Evolutionary conservation across 2,797 vertebrate genomes (phyloP), one percentile per base, ranked within the genome.

Genomic region (Epinephelus awoara): DNA sequence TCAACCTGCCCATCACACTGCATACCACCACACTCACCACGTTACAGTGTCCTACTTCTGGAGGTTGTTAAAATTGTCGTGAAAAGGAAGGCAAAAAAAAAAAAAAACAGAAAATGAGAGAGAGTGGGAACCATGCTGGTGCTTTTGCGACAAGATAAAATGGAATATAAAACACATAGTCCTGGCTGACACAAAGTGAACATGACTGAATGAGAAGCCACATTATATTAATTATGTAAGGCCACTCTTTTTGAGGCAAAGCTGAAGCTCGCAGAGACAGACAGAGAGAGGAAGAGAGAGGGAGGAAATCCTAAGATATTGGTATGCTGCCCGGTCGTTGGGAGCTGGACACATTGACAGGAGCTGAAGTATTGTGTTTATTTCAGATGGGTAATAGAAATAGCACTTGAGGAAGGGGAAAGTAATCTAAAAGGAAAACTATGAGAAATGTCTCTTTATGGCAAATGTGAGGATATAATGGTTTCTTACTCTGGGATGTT

Each of bases 161-260:
- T 91, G 82, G 93, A 95, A 94, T 95, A 92, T 92, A 92, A 94
- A 92, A 89, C 87, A 86, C 82, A 89, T 64, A 89, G 92, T 90
- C 88, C 79, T 92, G 85, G 82, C 87, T 93, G 93, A 91, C 92
- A 88, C 85, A 92, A 89, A 92, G 85, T 83, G 93, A 94, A 93
- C 85, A 92, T 87, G 92, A 89, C 94, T 94, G 90, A 90, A 93
- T 91, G 89, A 93, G 94, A 94, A 92, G 92, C 85, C 91, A 91
- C 90, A 90, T 94, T 92, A 76, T 93, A 95, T 95, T 95, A 95
- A 95, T 95, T 95, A 95, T 95, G 94, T 91, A 95, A 93, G 89
- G 80, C 64, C 74, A 51, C 78, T 93, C 88, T 90, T 93, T 34
- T 92, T 87, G 82, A 92, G 89, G 86, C 86, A 80, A 85, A 83